A percentile compares a stretch with the other conserved stretches of the same genome.
These are phyloP conservation scores for Sphaeramia orbicularis DNA, from an alignment of 2,797 vertebrate genomes.

Conservation along the genomic window DNA sequence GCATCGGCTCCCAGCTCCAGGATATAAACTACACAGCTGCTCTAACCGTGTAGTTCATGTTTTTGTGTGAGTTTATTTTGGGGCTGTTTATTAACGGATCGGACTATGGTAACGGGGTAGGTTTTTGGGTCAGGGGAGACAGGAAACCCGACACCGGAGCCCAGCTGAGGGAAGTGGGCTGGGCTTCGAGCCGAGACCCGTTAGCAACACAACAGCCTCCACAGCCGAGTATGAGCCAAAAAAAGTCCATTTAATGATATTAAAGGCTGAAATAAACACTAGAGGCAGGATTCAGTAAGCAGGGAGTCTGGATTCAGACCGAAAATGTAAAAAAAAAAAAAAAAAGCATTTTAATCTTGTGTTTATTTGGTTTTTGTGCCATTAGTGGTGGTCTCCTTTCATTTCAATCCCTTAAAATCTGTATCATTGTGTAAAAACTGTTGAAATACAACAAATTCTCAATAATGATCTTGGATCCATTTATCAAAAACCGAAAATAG, in stretches of 20 bases:
- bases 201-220: not conserved
- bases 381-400: too few relatives aligned
- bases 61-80: not conserved
- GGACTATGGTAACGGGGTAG: not conserved
- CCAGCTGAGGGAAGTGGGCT: constrained; percentile 77
- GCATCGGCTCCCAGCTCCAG: not conserved
- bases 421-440: too few relatives aligned
- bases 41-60: accelerated
- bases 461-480: too few relatives aligned
- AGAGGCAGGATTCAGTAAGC: too few relatives aligned
- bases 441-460: too few relatives aligned
- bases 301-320: too few relatives aligned
- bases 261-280: not conserved
- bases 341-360: too few relatives aligned
- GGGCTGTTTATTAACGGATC: constrained; percentile 5
- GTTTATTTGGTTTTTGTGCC: too few relatives aligned
- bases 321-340: too few relatives aligned
- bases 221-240: not conserved
- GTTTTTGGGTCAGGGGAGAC: constrained; percentile 56
- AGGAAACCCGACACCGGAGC: constrained; percentile 77
- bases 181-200: constrained; percentile 54
- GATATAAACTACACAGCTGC: accelerated
- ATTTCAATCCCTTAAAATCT: not conserved
- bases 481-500: too few relatives aligned
- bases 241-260: not conserved